Evolutionary conservation across 1,140 invertebrate genomes (phyloP), one percentile per base, ranked within the genome.

Genomic region (Brachionus sp.): DNA sequence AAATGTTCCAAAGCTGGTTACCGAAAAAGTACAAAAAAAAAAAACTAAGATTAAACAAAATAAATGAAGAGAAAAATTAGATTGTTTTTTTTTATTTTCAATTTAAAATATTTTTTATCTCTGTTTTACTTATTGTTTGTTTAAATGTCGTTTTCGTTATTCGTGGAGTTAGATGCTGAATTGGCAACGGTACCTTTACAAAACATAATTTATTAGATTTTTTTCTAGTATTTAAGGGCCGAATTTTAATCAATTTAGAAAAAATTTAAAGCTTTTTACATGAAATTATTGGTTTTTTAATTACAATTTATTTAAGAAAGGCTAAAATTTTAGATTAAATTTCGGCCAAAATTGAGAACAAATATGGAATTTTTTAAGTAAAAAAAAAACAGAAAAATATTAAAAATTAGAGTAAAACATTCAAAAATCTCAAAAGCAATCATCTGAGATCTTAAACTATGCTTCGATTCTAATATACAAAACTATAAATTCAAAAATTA

Each of bases 91-190:
- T 70, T 37, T 37, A 39, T 70, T 70, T 39, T 35, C 33, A 70
- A 39, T 70, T 70, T 70, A 9, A 33, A 29, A 66, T 66, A 66
- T 33, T 33, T 70, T 70, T 70, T 70, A 35, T 37, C 37, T 70
- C 7, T 66, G 25, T 66, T 70, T 70, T 70, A 16, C 37, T 70
- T 70, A 37, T 2, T 70, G 33, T 70, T 23, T 70, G 37, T 70
- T 39, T 70, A 70, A 70, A 39, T 70, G 66, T 70, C 66, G 66
- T 70, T 70, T 70, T 70, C 66, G 37, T 70, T 70, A 70, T 70
- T 70, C n/a, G 66, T 70, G n/a, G 66, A 9, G n/a, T 70, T 70
- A 70, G 66, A 70, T 39, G 66, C 66, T 70, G 66, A 70, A 70
- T 39, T 70, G 29, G 66, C 35, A n/a, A 70, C 35, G 13, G n/a